These are phyloP conservation scores for Synergus itoensis DNA, from an alignment of 2,888 invertebrate genomes.

Conservation along the genomic window DNA sequence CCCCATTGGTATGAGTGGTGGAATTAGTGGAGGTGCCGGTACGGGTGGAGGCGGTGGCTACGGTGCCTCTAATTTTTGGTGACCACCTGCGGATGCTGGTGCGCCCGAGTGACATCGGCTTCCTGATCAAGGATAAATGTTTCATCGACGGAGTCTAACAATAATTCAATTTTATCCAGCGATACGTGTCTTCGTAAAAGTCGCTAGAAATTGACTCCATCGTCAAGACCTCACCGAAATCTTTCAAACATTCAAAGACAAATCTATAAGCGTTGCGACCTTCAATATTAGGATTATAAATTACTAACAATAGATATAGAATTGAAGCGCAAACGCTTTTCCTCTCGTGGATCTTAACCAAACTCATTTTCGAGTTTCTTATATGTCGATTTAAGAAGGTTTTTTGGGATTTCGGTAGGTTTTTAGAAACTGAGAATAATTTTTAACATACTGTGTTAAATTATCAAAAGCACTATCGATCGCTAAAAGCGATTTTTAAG, in stretches of 20 bases:
- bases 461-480: not conserved
- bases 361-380: not conserved
- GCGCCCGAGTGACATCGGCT: constrained; percentile 36
- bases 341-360: not conserved
- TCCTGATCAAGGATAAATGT: constrained; percentile 40
- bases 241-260: constrained; percentile 4
- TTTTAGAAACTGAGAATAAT: constrained; percentile 12
- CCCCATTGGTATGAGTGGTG: constrained; percentile 75
- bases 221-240: constrained; percentile 10
- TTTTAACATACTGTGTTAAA: not conserved
- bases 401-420: constrained; percentile 5
- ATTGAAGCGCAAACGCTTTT: not conserved
- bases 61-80: constrained; percentile 76
- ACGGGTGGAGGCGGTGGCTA: constrained; percentile 63
- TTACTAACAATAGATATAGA: constrained; percentile 10
- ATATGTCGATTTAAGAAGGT: not conserved
- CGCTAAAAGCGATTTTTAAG: constrained; percentile 42
- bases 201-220: constrained; percentile 26
- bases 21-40: constrained; percentile 60
- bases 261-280: constrained; percentile 10
- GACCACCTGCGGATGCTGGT: constrained; percentile 58
- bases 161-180: constrained; percentile 9
- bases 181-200: constrained; percentile 48
- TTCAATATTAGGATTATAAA: not conserved
- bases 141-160: constrained; percentile 25